These are phyloP conservation scores for Trissolcus brochymenae DNA, from an alignment of 2,888 invertebrate species.

Conservation along the genomic window DNA sequence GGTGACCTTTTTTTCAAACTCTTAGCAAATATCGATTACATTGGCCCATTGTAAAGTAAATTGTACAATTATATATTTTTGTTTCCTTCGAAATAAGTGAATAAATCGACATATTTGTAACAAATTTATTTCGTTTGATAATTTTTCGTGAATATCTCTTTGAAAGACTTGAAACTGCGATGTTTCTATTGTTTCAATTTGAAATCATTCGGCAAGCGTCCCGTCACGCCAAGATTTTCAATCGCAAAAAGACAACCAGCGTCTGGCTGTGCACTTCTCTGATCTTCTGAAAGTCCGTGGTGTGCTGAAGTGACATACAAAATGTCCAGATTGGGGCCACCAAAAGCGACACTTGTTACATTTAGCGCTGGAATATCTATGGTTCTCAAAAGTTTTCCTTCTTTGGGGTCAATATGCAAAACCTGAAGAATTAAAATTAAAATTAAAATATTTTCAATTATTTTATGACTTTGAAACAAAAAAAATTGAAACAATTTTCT, in stretches of 20 bases:
- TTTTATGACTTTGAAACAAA: background rate
- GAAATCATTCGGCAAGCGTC: background rate
- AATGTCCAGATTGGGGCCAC: slow-evolving; percentile 81
- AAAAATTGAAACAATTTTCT: background rate
- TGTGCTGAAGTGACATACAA: slow-evolving; percentile 83
- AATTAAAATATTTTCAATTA: background rate
- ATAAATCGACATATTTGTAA: no score
- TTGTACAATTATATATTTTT: no score
- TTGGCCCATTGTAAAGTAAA: no score
- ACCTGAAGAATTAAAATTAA: slow-evolving; percentile 76
- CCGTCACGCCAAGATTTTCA: slow-evolving; percentile 67
- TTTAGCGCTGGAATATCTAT: slow-evolving; percentile 80
- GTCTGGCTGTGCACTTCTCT: slow-evolving; percentile 70
- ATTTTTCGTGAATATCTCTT: background rate
- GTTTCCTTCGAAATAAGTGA: no score
- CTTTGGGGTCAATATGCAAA: slow-evolving; percentile 79
- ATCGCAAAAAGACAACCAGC: slow-evolving; percentile 78
- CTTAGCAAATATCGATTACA: no score
- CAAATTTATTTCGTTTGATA: background rate
- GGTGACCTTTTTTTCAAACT: no score
- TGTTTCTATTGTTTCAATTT: background rate
- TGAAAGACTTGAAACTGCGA: no score
- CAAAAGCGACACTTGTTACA: slow-evolving; percentile 84
- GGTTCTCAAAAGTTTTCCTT: slow-evolving; percentile 78
- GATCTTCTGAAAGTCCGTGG: slow-evolving; percentile 74